A percentile compares a stretch with the other conserved stretches of the same genome.
These are phyloP conservation scores for Podarcis lilfordi DNA, from an alignment of 2,797 vertebrate genomes.

Conservation along the genomic window DNA sequence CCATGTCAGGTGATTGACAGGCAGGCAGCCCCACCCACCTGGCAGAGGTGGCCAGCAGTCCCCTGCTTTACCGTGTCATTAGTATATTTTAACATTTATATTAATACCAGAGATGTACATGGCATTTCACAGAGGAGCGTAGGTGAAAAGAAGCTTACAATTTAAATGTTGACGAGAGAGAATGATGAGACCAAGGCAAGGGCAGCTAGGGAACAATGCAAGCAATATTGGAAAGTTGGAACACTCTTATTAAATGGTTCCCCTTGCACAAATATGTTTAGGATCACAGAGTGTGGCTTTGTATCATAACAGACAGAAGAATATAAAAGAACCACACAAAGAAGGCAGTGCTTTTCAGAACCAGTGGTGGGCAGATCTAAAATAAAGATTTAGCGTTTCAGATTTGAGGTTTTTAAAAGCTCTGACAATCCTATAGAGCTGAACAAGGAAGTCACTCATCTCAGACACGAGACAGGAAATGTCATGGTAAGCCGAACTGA, in stretches of 20 bases:
- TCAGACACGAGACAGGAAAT: conserved; percentile 48
- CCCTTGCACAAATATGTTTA: background rate
- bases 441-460: conserved; percentile 56
- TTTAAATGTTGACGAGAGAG: background rate
- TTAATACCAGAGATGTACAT: background rate
- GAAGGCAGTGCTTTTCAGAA: background rate
- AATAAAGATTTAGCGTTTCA: conserved; percentile 65
- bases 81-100: background rate
- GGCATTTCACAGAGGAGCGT: background rate
- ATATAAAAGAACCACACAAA: background rate
- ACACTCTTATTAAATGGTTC: background rate
- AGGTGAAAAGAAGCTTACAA: background rate
- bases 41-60: too few species aligned
- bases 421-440: conserved; percentile 47
- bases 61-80: background rate
- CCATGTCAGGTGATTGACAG: too few species aligned
- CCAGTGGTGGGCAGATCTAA: conserved; percentile 55
- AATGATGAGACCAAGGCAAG: background rate
- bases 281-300: background rate
- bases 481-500: conserved; percentile 49
- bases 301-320: background rate
- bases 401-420: conserved; percentile 48
- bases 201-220: background rate
- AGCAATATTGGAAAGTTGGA: background rate
- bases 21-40: too few species aligned